Percentiles rank a stretch among this genome's conserved stretches.
phyloP scores from a whole-genome alignment of 2,113 vertebrate genomes.

The Clarias gariepinus region DNA sequence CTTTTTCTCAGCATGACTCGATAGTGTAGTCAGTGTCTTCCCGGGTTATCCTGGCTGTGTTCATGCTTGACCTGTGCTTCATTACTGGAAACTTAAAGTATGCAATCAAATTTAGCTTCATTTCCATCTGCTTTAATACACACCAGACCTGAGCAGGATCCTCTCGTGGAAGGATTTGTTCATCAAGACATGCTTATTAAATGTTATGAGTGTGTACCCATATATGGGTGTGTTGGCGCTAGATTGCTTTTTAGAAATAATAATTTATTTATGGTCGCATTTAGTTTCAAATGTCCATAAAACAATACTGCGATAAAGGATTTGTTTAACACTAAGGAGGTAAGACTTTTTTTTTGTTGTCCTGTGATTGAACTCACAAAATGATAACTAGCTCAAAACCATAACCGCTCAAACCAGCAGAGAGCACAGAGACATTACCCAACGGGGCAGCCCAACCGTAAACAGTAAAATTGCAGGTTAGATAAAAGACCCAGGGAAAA shows the following conservation, averaged over 20 bases:
- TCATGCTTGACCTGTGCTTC: background rate
- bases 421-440: background rate
- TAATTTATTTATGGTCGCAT: background rate
- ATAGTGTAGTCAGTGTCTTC: background rate
- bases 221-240: background rate
- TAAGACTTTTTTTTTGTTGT: background rate
- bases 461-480: background rate
- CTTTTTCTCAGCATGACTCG: background rate
- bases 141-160: background rate
- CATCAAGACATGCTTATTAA: background rate
- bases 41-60: background rate
- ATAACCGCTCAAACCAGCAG: background rate
- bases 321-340: background rate
- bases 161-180: background rate
- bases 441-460: background rate
- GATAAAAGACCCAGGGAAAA: background rate
- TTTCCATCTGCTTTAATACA: constrained; percentile 6
- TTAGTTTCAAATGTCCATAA: background rate
- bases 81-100: background rate
- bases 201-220: background rate
- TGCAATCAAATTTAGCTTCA: background rate
- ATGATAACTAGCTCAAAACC: background rate
- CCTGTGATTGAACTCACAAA: background rate
- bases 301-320: background rate
- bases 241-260: background rate